These are phyloP conservation scores for Platanista minor DNA, from an alignment of 2,113 vertebrate genomes.

Conservation along the genomic window DNA sequence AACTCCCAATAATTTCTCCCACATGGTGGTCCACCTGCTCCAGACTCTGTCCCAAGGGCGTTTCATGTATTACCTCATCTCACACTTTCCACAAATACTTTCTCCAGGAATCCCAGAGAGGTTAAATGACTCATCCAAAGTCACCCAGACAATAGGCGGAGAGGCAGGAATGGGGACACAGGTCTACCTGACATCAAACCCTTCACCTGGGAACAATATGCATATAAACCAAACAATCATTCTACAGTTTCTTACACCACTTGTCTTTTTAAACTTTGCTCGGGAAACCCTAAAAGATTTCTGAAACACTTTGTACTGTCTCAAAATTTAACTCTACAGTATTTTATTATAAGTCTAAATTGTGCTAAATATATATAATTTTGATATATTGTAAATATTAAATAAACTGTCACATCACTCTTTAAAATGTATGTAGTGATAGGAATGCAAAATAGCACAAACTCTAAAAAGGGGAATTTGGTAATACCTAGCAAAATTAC, in stretches of 20 bases:
- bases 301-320: neutral
- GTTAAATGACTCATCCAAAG: neutral
- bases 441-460: neutral
- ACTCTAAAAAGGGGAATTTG: neutral
- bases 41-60: neutral
- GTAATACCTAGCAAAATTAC: neutral
- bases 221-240: neutral
- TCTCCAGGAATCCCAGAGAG: neutral
- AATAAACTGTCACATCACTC: neutral
- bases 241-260: neutral
- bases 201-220: neutral
- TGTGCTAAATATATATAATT: neutral
- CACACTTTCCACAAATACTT: neutral
- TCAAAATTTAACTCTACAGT: neutral
- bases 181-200: neutral
- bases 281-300: neutral
- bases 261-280: neutral
- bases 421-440: neutral
- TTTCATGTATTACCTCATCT: neutral
- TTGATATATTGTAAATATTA: neutral
- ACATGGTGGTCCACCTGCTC: neutral
- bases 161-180: neutral
- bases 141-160: neutral
- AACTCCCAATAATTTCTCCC: neutral
- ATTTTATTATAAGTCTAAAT: neutral